Evolutionary conservation across 37 sponge, comb jelly and placozoan genomes (phyloP), one percentile per base, ranked within the genome.

Genomic region (Agelas oroides): DNA sequence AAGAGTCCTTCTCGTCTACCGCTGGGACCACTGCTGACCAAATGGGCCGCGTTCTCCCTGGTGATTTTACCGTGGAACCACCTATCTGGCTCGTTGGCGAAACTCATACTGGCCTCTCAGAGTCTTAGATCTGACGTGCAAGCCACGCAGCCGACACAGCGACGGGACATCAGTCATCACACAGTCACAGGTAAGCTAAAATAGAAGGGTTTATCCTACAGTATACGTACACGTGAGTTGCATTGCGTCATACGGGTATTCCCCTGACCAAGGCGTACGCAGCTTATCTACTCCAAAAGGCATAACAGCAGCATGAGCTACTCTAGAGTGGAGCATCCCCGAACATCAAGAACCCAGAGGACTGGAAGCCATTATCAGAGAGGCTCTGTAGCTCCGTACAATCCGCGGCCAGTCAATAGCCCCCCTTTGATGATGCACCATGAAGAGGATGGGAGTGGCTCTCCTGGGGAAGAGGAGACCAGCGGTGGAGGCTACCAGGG

Each of bases 31-130:
- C 33, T 39, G 25, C 34, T 78, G 19, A 95, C 69, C 15, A 91
- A 36, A 41, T 95, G 95, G 46, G 81, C 85, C 5, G 96, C 96
- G 55, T 89, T 86, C 40, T 95, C 96, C 28, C 96, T 57, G 2
- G 89, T 92, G 28, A 95, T 89, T 37, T 86, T 92, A 14, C 96
- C 96, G 57, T 95, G 96, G 58, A 84, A 95, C 95, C 95, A 95
- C 1, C 78, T 41, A n/a, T 81, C 82, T 21, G 73, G 57, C 24
- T 87, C 84, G 13, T 58, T 57, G 12, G 80, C n/a, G 59, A 64
- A 71, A 36, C 87, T 91, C 91, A 91, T 86, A 3, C 3, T 8
- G 46, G 3, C 46, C 37, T 20, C 35, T 11, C 16, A 69, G 34
- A 5, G 16, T 6, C 63, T 62, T 56, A 56, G 58, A 15, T 15